Conservation (phyloP, 2,797 vertebrate species). For the Smutsia gigantea region DNA sequence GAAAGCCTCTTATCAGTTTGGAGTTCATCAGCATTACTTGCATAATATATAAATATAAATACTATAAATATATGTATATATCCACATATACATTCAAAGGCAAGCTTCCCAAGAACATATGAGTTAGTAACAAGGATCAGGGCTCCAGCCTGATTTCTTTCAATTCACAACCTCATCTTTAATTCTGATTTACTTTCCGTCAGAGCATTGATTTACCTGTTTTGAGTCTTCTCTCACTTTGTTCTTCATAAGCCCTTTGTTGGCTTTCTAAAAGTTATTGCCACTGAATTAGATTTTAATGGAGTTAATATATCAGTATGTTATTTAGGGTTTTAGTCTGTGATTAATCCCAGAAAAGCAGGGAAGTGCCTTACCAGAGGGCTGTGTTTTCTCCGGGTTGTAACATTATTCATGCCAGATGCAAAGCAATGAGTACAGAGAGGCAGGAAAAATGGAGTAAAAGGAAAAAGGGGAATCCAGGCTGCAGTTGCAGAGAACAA, state of each 20-base stretch:
- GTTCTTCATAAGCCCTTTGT: slow-evolving; percentile 71
- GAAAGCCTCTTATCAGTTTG: not conserved
- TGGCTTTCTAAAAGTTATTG: slow-evolving; percentile 77
- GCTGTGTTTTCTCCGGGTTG: slow-evolving; percentile 57
- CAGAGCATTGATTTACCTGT: slow-evolving; percentile 63
- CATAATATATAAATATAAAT: not conserved
- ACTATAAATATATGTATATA: too few relatives aligned
- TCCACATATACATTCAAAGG: not conserved
- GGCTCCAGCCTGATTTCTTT: not conserved
- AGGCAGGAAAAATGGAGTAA: slow-evolving; percentile 37
- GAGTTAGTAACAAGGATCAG: not conserved
- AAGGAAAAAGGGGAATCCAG: not conserved
- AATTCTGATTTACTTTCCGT: slow-evolving; percentile 67
- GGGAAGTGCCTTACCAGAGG: slow-evolving; percentile 64
- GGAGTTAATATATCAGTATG: slow-evolving; percentile 80
- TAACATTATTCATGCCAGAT: slow-evolving; percentile 74
- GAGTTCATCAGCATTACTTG: not conserved
- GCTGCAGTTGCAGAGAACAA: not conserved
- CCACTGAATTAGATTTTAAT: slow-evolving; percentile 79
- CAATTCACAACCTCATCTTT: slow-evolving; percentile 64
- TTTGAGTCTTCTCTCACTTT: slow-evolving; percentile 62
- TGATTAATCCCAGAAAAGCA: slow-evolving; percentile 77
- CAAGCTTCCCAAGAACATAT: not conserved
- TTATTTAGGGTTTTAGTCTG: slow-evolving; percentile 74
- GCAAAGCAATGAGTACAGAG: slow-evolving; percentile 35